Percentiles rank a stretch among this genome's conserved stretches.
Conservation (phyloP, 2,888 invertebrate species). For the Drosophila percnosoma region DNA sequence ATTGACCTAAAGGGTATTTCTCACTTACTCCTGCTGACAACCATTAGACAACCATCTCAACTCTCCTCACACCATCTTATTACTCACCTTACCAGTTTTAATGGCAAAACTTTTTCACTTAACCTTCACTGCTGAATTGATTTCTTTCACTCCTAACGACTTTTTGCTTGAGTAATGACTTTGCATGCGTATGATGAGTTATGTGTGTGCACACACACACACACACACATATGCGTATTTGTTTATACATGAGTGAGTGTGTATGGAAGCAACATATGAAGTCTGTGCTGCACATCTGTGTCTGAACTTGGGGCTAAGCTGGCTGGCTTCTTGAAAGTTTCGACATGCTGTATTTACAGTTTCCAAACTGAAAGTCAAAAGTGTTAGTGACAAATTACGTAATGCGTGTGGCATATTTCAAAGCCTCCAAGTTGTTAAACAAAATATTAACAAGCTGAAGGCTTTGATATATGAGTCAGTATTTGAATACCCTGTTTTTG, state of each 20-base stretch:
- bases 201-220: slow-evolving; percentile 38
- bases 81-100: slow-evolving; percentile 65
- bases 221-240: slow-evolving; percentile 16
- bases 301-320: slow-evolving; percentile 48
- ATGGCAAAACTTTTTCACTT: slow-evolving; percentile 70
- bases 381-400: slow-evolving; percentile 70
- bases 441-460: slow-evolving; percentile 23
- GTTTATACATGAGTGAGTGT: slow-evolving; percentile 5
- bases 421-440: slow-evolving; percentile 38
- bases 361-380: slow-evolving; percentile 68
- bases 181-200: slow-evolving; percentile 70
- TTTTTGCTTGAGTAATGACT: slow-evolving; percentile 72
- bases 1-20: slow-evolving; percentile 53
- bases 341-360: slow-evolving; percentile 43
- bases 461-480: slow-evolving; percentile 19
- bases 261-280: slow-evolving; percentile 40
- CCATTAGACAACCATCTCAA: slow-evolving; percentile 38
- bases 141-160: slow-evolving; percentile 66
- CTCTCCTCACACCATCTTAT: background rate
- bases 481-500: slow-evolving; percentile 10
- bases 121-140: slow-evolving; percentile 68
- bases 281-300: slow-evolving; percentile 51
- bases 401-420: slow-evolving; percentile 55
- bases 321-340: slow-evolving; percentile 60
- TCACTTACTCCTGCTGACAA: slow-evolving; percentile 45